Base-by-base conservation (phyloP, 2,797 vertebrate genomes). In the Synaphobranchus kaupii region DNA sequence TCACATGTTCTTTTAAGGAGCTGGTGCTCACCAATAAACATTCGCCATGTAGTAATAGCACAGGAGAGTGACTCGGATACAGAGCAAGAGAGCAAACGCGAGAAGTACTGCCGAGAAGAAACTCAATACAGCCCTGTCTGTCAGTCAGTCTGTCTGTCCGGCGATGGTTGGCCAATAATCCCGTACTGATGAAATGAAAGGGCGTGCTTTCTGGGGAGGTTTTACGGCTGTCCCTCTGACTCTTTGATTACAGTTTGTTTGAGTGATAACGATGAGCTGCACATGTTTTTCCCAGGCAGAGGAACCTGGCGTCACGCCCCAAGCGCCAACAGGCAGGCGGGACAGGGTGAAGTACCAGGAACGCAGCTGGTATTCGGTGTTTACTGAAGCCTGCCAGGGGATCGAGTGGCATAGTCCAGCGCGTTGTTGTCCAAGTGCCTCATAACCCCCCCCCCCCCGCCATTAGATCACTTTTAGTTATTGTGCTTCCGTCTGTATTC, bases 231-330 rank as follows among this genome's bases (percentile, higher is more conserved):
- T 81, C 47, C 6, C 47, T 50, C 78, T 81, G 28, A 25, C 20
- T 25, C 78, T 81, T 20, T 50, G 44, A 47, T 50, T 22, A 4
- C 7, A 39, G 34, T 81, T 81, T 50, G 78, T 50, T 50, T 81
- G 78, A 81, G 22, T 34, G 34, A 44, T 4, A 17, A 44, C 7
- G 17, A 44, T 7, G 34, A 50, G 44, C 47, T 47, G 17, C 22
- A 47, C 71, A 81, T 48, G 78, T 50, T 81, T 81, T 81, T 81
- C 78, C 78, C 78, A 81, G 47, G 78, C 78, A 9, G 8, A 5
- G 4, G 48, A 15, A 48, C 25, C 0, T 56, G 28, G 73, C 73
- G 44, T 7, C 39, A 22, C 8, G 39, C 34, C 39, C 13, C 15
- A 17, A 17, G 39, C 8, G 39, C 34, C 73, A 78, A 44, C 15